Evolutionary conservation across 1,140 invertebrate species (phyloP), one percentile per base, ranked within the genome.

Genomic region (Hylaeus volcanicus): DNA sequence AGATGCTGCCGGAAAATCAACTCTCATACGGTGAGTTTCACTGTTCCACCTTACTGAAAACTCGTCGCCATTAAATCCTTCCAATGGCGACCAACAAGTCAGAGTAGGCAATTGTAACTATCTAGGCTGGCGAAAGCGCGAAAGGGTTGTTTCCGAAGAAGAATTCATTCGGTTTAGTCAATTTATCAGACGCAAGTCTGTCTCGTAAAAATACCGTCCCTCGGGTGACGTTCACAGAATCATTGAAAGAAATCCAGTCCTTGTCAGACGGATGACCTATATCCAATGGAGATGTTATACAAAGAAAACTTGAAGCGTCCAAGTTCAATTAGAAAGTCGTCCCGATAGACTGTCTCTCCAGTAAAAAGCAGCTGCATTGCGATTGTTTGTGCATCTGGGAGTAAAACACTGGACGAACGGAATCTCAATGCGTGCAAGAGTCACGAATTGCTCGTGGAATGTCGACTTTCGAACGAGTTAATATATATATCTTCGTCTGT

Each of bases 1-100:
- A 96, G 88, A 93, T 95, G 85, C 94, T 96, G 51, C 95, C 96
- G 68, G 94, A 95, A 75, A 96, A 96, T 90, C 95, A 96, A 91
- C 91, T 96, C 76, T 95, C 95, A 56, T 95, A 95, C 89, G 94
- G 95, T 96, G 94, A 95, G 94, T 94, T 89, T 51, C 43, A n/a
- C 51, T 58, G 2, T 1, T n/a, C 9, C 71, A 83, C 91, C 0
- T 26, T 26, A 37, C 58, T 60, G 14, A 0, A 37, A 1, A 37
- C 4, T 1, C n/a, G 11, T 12, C 12, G 26, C 60, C 37, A n/a
- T 61, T 61, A 61, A 61, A 55, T 55, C 11, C 45, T 48, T 48
- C 45, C 45, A 26, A 26, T 26, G 26, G 26, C 26, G 26, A 26
- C 26, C 26, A 26, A 26, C 26, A 26, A 26, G 26, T 26, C 26